These are phyloP conservation scores for Schizotus pectinicornis DNA, from an alignment of 2,888 invertebrate species.

Conservation along the genomic window DNA sequence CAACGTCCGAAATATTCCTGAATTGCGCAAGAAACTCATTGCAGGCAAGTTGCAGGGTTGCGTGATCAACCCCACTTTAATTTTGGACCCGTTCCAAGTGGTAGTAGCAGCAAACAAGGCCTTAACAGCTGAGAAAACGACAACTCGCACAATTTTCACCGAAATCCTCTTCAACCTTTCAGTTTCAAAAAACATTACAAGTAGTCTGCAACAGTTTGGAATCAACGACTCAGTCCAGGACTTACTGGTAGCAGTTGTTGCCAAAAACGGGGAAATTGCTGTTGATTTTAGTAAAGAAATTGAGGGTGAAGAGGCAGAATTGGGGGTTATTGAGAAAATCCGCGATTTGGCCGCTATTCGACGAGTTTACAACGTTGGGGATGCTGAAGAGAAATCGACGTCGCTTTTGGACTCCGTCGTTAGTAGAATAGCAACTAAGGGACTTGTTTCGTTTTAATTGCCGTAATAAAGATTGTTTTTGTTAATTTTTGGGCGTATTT, in stretches of 20 bases:
- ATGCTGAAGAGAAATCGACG: constrained; percentile 58
- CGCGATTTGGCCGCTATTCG: constrained; percentile 62
- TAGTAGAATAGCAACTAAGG: constrained; percentile 72
- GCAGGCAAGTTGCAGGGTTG: constrained; percentile 66
- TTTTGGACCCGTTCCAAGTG: constrained; percentile 68
- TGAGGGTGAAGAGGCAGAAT: constrained; percentile 62
- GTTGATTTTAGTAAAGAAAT: constrained; percentile 59
- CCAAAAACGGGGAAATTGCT: constrained; percentile 45
- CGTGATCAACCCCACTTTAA: constrained; percentile 66
- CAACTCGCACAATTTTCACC: constrained; percentile 68
- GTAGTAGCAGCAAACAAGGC: constrained; percentile 74
- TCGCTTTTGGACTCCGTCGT: constrained; percentile 66
- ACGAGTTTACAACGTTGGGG: constrained; percentile 67
- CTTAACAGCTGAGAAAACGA: constrained; percentile 62
- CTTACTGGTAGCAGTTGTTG: constrained; percentile 59
- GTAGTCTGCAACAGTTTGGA: constrained; percentile 71
- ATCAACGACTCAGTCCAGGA: constrained; percentile 60
- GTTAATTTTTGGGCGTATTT: background rate
- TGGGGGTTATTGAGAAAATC: constrained; percentile 60
- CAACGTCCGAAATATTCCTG: constrained; percentile 65
- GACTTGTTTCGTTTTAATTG: constrained; percentile 58
- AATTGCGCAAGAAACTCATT: constrained; percentile 63
- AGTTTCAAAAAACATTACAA: constrained; percentile 71
- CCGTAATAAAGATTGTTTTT: background rate
- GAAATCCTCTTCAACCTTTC: constrained; percentile 75